These are phyloP conservation scores for Eristalis pertinax DNA, from an alignment of 2,888 invertebrate genomes.

Conservation along the genomic window DNA sequence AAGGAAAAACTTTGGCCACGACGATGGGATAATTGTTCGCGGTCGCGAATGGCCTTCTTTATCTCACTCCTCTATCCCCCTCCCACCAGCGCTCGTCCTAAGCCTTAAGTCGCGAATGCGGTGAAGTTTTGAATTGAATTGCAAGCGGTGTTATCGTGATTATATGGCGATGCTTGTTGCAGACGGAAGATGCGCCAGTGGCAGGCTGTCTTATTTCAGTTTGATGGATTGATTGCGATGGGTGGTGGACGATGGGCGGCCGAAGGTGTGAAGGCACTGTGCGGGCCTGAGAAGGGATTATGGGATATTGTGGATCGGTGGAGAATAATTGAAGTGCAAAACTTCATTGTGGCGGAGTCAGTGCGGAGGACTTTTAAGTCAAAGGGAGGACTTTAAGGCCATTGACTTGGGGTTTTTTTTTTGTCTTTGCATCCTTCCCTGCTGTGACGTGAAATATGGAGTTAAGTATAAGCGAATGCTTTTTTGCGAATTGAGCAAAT, in stretches of 20 bases:
- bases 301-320: no score
- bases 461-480: no score
- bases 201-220: not conserved
- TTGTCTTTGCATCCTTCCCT: no score
- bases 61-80: not conserved
- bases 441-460: no score
- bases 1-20: conserved; percentile 68
- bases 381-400: no score
- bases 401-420: no score
- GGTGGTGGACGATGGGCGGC: not conserved
- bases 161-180: conserved; percentile 45
- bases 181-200: not conserved
- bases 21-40: conserved; percentile 66
- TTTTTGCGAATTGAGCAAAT: no score
- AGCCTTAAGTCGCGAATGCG: not conserved
- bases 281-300: no score
- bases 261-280: no score
- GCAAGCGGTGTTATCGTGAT: conserved; percentile 53
- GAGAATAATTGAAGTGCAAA: no score
- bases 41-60: conserved; percentile 42
- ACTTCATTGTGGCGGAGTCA: no score
- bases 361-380: no score
- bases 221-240: not conserved
- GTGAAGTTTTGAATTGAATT: conserved; percentile 63
- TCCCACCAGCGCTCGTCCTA: conserved; percentile 8